phyloP scores from a whole-genome alignment of 2,113 vertebrate species.

The Erythrolamprus reginae region DNA sequence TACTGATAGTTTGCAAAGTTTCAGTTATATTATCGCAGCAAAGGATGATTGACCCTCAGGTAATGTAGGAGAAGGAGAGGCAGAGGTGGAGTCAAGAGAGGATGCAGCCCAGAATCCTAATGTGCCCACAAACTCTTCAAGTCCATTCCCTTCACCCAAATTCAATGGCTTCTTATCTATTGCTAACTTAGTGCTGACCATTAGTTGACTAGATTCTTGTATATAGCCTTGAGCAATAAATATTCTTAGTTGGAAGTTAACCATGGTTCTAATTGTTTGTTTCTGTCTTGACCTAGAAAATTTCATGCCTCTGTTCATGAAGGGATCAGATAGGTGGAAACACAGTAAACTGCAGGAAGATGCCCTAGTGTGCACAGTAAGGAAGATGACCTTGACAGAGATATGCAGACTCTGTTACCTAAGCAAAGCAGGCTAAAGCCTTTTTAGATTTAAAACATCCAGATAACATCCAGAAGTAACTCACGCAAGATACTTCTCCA shows the following conservation, averaged over 20 bases:
- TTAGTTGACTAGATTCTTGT: neutral
- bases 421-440: neutral
- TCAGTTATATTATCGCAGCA: neutral
- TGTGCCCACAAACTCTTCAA: neutral
- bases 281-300: neutral
- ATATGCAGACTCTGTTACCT: neutral
- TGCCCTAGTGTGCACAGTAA: neutral
- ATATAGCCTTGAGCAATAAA: neutral
- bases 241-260: neutral
- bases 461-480: neutral
- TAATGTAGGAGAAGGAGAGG: neutral
- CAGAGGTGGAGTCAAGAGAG: neutral
- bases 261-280: neutral
- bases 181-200: neutral
- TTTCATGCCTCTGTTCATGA: neutral
- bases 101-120: neutral
- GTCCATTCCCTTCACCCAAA: accelerated
- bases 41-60: neutral
- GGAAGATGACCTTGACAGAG: neutral
- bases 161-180: neutral
- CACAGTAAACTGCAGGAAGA: neutral
- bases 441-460: neutral
- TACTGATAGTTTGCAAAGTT: neutral
- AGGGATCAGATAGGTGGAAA: neutral
- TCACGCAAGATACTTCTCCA: neutral